Evolutionary conservation across 1,140 invertebrate genomes (phyloP).

Genomic region (Pteromalus puparum): DNA sequence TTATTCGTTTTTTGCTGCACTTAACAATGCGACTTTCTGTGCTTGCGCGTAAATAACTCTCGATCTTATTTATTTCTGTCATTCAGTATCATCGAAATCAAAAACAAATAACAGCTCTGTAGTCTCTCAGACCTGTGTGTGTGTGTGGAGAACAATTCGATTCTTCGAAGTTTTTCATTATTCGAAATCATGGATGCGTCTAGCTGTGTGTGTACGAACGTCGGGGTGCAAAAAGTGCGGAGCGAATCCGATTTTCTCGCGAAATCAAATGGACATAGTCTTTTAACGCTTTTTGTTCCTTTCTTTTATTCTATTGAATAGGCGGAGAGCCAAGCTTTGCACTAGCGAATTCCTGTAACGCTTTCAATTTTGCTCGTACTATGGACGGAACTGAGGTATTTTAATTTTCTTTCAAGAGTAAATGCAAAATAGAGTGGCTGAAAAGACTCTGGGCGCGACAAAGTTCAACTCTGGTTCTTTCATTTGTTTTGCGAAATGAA

Average conservation of each 20-base stretch:
- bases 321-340: neutral
- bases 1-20: neutral
- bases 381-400: neutral
- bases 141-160: neutral
- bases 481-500: neutral
- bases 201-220: neutral
- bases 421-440: neutral
- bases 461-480: neutral
- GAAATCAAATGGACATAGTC: slow-evolving; percentile 1
- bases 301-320: neutral
- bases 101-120: neutral
- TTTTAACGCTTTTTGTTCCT: neutral
- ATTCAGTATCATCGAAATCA: no score
- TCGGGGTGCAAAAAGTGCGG: neutral
- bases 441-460: neutral
- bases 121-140: no score
- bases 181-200: neutral
- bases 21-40: neutral
- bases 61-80: no score
- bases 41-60: neutral
- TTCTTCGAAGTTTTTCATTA: neutral
- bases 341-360: neutral
- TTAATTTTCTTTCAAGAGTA: slow-evolving; percentile 1
- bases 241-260: slow-evolving; percentile 27
- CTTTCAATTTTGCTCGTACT: slow-evolving; percentile 13